A percentile compares a stretch with the other conserved stretches of the same genome.
phyloP scores from a whole-genome alignment of 2,113 vertebrate genomes.

The Chlamydotis undulata region DNA sequence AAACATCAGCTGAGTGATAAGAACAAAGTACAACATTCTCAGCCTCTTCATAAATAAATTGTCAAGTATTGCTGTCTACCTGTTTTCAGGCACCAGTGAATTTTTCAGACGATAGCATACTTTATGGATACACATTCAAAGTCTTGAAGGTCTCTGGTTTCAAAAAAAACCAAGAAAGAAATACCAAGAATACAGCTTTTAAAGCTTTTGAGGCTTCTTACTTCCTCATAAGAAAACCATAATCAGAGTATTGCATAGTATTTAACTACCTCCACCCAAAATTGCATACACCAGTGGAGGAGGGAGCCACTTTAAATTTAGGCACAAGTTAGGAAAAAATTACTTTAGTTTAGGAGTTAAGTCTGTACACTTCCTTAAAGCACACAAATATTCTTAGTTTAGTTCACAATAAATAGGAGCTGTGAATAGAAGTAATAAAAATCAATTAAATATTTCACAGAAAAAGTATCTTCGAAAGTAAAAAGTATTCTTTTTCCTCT shows the following conservation, averaged over 20 bases:
- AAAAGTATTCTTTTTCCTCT: background rate
- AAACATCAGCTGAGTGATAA: background rate
- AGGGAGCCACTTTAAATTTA: background rate
- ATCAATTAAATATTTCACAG: background rate
- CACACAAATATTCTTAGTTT: background rate
- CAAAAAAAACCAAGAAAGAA: background rate
- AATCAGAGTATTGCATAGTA: background rate
- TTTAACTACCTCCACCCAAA: background rate
- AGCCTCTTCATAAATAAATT: background rate
- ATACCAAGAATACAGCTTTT: background rate
- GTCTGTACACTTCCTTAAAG: background rate
- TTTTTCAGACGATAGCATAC: background rate
- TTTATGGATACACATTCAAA: background rate
- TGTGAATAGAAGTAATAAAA: background rate
- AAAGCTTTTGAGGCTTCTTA: background rate
- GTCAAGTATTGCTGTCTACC: background rate
- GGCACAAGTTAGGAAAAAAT: background rate
- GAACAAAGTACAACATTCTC: background rate
- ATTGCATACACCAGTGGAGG: background rate
- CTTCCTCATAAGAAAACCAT: background rate
- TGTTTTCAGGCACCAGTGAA: background rate
- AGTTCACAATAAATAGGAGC: background rate
- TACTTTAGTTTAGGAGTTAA: background rate
- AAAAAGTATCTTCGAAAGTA: background rate
- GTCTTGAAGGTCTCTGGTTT: background rate